Conservation (phyloP, 2,888 invertebrate genomes). For the Lasioglossum calceatum region DNA sequence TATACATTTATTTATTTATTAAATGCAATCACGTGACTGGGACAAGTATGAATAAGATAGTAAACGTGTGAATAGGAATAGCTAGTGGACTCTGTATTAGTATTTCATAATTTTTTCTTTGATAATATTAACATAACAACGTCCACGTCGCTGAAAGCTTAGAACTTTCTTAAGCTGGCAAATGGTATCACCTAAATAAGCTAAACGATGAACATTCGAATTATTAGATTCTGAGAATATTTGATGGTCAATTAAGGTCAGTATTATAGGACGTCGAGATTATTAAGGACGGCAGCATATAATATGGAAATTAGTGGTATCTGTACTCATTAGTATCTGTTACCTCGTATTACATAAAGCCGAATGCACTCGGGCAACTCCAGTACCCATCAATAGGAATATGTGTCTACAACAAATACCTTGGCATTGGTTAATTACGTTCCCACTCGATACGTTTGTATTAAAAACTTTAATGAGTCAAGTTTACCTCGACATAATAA, state of each 20-base stretch:
- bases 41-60: neutral
- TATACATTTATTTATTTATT: too few relatives aligned
- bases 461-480: neutral
- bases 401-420: neutral
- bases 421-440: neutral
- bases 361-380: neutral
- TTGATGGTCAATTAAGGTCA: neutral
- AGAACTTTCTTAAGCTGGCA: neutral
- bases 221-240: neutral
- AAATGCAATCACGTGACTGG: too few relatives aligned
- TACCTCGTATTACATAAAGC: neutral
- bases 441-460: neutral
- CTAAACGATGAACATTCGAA: neutral
- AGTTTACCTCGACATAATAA: neutral
- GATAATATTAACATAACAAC: neutral
- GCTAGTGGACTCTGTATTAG: too few relatives aligned
- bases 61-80: neutral
- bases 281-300: neutral
- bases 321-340: neutral
- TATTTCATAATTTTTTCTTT: neutral
- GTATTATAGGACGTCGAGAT: neutral
- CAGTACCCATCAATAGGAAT: neutral
- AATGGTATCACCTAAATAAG: neutral
- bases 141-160: neutral
- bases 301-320: neutral